A percentile compares a stretch with the other conserved stretches of the same genome.
These are phyloP conservation scores for Eupeodes latifasciatus DNA, from an alignment of 2,888 invertebrate genomes.

Conservation along the genomic window DNA sequence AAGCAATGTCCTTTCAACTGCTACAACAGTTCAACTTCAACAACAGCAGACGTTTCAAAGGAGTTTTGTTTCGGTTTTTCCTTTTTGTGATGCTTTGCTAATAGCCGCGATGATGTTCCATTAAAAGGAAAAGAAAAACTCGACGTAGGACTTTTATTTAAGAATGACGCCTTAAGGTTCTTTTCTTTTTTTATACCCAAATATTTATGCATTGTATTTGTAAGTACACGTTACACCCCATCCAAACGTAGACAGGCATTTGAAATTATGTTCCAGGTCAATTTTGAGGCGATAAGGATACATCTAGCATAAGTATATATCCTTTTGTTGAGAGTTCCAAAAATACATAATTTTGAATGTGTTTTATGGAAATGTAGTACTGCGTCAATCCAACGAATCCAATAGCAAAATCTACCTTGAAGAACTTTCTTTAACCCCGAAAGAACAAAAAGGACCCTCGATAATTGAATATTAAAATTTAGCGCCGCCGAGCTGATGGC, in stretches of 20 bases:
- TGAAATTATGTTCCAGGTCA: slow-evolving; percentile 52
- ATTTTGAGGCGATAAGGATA: slow-evolving; percentile 30
- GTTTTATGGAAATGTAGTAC: slow-evolving; percentile 46
- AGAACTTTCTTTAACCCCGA: slow-evolving; percentile 41
- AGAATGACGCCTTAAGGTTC: slow-evolving; percentile 29
- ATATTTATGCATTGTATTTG: neutral
- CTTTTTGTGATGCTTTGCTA: neutral
- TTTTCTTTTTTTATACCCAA: slow-evolving; percentile 17
- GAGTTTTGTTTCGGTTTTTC: slow-evolving; percentile 46
- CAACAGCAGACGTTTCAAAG: slow-evolving; percentile 64
- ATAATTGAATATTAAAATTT: slow-evolving; percentile 76
- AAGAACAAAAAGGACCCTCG: slow-evolving; percentile 66
- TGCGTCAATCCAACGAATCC: slow-evolving; percentile 50
- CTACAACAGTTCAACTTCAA: neutral
- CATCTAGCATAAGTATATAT: slow-evolving; percentile 31
- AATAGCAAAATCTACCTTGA: slow-evolving; percentile 26
- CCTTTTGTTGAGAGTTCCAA: slow-evolving; percentile 40
- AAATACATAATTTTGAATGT: too few species aligned
- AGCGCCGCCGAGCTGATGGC: slow-evolving; percentile 21
- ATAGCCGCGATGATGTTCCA: slow-evolving; percentile 48
- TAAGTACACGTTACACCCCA: neutral
- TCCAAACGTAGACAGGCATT: slow-evolving; percentile 32
- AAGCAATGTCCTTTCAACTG: slow-evolving; percentile 66
- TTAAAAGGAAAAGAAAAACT: slow-evolving; percentile 34
- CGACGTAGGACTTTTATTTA: slow-evolving; percentile 24